Percentiles rank a stretch among this genome's conserved stretches.
Evolutionary conservation across 2,888 invertebrate species (phyloP).

Genomic region (Synergus japonicus): DNA sequence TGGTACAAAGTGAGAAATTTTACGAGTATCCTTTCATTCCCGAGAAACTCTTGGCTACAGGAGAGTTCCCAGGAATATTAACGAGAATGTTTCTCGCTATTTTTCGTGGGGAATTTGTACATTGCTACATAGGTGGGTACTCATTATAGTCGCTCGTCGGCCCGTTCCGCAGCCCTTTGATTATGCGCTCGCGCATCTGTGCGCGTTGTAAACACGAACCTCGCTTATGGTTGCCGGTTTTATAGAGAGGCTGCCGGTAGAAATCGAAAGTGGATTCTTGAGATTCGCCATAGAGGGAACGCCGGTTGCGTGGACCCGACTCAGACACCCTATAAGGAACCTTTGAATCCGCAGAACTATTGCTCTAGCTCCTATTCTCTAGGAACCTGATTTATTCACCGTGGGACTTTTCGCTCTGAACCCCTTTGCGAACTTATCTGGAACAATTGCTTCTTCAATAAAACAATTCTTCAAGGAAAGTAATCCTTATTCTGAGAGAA

Average conservation of each 20-base stretch:
- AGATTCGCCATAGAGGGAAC: constrained; percentile 68
- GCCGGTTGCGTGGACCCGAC: constrained; percentile 59
- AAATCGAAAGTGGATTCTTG: constrained; percentile 73
- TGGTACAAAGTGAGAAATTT: constrained; percentile 40
- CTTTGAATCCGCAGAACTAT: constrained; percentile 65
- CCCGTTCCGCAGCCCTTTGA: constrained; percentile 38
- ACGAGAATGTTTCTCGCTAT: constrained; percentile 41
- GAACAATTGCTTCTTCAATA: background rate
- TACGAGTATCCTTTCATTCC: constrained; percentile 37
- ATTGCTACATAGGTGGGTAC: constrained; percentile 40
- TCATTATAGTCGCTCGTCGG: constrained; percentile 42
- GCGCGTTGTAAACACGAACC: constrained; percentile 45
- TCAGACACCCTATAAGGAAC: constrained; percentile 67
- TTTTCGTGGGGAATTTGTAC: constrained; percentile 38
- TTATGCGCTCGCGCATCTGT: constrained; percentile 42
- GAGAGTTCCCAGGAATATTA: constrained; percentile 39
- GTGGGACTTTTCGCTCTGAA: constrained; percentile 45
- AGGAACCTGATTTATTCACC: constrained; percentile 61
- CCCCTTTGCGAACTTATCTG: background rate
- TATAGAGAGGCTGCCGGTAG: constrained; percentile 58
- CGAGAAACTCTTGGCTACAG: constrained; percentile 34
- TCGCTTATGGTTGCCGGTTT: constrained; percentile 50
- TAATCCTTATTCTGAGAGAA: no score
- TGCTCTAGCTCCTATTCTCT: constrained; percentile 44
- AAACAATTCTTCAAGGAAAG: no score